Base-by-base conservation (phyloP, 2,797 vertebrate genomes). In the Lacerta agilis region DNA sequence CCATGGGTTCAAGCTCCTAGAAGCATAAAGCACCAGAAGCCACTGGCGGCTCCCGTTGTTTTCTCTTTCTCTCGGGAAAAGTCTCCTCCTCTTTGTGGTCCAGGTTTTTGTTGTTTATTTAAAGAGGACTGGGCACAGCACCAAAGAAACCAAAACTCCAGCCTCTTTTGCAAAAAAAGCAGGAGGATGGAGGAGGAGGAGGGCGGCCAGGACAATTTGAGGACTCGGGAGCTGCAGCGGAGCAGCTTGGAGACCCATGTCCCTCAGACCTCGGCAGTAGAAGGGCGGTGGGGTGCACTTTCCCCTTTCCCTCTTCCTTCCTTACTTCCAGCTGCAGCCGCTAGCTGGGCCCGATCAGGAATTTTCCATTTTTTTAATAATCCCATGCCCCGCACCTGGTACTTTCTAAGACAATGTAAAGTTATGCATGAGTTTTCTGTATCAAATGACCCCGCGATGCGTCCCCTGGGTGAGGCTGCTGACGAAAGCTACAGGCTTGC, bases 1-100 rank as follows among this genome's bases (percentile, higher is more conserved):
- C 98, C 23, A 96, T 98, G 8, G 97, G 98, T 87, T 98, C 98
- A 1, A 92, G 97, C 23, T 97, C 97, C 85, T 98, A 96, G 93
- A 94, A 71, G 0, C 13, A 0, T 0, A 55, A 9, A 3, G 61
- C 61, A n/a, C 4, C 3, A 15, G 78, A 1, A 18, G 77, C 69
- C 41, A 0, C 9, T 6, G 49, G 15, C 2, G 20, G 8, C 2
- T 0, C 36, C 23, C 7, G 5, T 17, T 25, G 27, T 86, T n/a
- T 41, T 45, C 36, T 49, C 80, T 77, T 66, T 38, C 82, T 72
- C 8, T 6, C 2, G 69, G 29, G 55, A 49, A 23, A 38, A n/a
- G 5, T 6, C 27, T 36, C 20, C 38, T 27, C 4, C 38, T 45
- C 7, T 29, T 79, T 18, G 75, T 29, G 80, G 71, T 69, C 82